phyloP scores from a whole-genome alignment of 2,113 vertebrate species.

The Eulacestoma nigropectus region DNA sequence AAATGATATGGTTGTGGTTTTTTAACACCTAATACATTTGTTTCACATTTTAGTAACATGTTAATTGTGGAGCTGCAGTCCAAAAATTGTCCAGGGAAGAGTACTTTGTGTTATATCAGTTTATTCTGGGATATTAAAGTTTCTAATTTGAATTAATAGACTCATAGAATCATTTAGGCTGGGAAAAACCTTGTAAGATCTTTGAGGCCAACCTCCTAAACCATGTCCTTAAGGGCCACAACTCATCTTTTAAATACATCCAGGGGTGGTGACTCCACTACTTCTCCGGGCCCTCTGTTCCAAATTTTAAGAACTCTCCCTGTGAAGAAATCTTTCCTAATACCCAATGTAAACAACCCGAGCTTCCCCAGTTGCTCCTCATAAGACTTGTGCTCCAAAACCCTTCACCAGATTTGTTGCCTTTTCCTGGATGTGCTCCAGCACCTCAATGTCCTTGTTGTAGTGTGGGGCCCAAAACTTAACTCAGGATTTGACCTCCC shows the following conservation, averaged over 20 bases:
- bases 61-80: background rate
- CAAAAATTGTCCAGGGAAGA: background rate
- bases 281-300: background rate
- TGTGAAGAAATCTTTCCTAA: background rate
- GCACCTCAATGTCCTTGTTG: background rate
- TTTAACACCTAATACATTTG: background rate
- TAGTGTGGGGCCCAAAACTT: background rate
- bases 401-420: background rate
- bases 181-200: background rate
- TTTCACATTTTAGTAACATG: background rate
- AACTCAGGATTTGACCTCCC: background rate
- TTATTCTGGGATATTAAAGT: background rate
- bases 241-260: background rate
- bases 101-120: background rate
- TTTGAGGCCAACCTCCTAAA: background rate
- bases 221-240: background rate
- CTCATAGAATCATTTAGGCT: background rate
- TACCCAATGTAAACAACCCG: background rate
- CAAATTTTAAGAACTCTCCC: background rate
- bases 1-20: background rate
- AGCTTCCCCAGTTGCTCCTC: background rate
- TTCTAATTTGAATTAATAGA: background rate
- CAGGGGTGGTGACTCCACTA: too few relatives aligned
- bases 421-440: accelerated
- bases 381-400: background rate